These are phyloP conservation scores for Gopherus evgoodei DNA, from an alignment of 2,113 vertebrate species.

Conservation along the genomic window DNA sequence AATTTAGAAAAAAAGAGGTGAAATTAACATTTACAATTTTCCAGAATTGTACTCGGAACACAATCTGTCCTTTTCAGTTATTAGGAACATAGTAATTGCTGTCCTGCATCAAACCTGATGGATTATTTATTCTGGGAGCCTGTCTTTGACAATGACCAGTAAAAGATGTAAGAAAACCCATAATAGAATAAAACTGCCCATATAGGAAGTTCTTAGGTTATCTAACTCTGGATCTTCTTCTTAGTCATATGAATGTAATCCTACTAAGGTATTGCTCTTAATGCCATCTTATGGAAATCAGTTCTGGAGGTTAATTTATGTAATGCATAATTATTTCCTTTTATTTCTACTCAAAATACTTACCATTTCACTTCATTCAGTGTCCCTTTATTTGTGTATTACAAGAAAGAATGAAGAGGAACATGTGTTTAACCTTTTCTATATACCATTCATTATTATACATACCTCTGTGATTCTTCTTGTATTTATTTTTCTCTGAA, in stretches of 20 bases:
- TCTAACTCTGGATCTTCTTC: constrained; percentile 15
- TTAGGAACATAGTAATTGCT: not conserved
- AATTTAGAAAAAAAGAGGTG: not conserved
- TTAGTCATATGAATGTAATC: not conserved
- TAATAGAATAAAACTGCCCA: not conserved
- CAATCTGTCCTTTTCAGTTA: not conserved
- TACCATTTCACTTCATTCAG: not conserved
- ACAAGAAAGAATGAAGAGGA: not conserved
- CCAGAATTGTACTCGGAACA: not conserved
- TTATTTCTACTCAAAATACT: not conserved
- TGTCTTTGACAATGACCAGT: not conserved
- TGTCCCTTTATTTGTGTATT: not conserved
- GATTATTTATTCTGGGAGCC: not conserved
- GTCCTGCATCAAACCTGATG: not conserved
- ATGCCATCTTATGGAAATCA: not conserved
- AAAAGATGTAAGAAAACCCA: not conserved
- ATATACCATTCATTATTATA: not conserved
- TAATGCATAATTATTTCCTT: not conserved
- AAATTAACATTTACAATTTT: not conserved
- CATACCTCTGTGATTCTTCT: not conserved
- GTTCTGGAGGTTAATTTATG: not conserved
- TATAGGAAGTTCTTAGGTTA: not conserved
- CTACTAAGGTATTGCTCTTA: not conserved
- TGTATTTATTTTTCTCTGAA: too few species aligned
- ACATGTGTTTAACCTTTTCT: not conserved